Evolutionary conservation across 2,888 invertebrate species (phyloP), one percentile per base, ranked within the genome.

Genomic region (Amorpha juglandis): DNA sequence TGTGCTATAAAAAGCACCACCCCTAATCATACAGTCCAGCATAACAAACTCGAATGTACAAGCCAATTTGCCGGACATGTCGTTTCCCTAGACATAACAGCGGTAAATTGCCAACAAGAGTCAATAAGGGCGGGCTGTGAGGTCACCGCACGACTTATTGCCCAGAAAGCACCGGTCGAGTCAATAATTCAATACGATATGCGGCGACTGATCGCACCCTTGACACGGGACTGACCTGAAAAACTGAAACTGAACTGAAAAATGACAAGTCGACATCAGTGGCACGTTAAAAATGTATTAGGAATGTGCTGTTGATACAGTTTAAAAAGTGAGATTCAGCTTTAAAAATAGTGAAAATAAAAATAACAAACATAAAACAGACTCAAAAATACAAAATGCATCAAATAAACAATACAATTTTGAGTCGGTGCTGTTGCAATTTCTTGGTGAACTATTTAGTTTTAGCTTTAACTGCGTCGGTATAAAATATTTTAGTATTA

Each of bases 91-190:
- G 38, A 67, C 63, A 14, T 53, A 55, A 38, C 64, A 50, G 47
- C 64, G 42, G 48, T 51, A 21, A 33, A 62, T 21, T 55, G 63
- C 48, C 47, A 65, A 68, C 63, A 52, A 69, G 69, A 75, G 73
- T 78, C 72, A 74, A 75, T 71, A 74, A 68, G 73, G 73, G 74
- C 67, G 69, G 42, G 47, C 62, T 70, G 66, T 70, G 69, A 75
- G 74, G 74, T 73, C 75, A 63, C 64, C 69, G 66, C 63, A 38
- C 67, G 64, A 50, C 47, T 51, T 63, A 64, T 64, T 53, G 51
- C 33, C 35, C 35, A 42, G 33, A 7, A 62, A 38, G 8, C 42
- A 45, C 38, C 42, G 33, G 50, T 7, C 53, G 11, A 69, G 68
- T 67, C 69, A 71, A 71, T 68, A 72, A 72, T 69, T 67, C 64